These are phyloP conservation scores for Jacana jacana DNA, from an alignment of 2,113 vertebrate species.

Conservation along the genomic window DNA sequence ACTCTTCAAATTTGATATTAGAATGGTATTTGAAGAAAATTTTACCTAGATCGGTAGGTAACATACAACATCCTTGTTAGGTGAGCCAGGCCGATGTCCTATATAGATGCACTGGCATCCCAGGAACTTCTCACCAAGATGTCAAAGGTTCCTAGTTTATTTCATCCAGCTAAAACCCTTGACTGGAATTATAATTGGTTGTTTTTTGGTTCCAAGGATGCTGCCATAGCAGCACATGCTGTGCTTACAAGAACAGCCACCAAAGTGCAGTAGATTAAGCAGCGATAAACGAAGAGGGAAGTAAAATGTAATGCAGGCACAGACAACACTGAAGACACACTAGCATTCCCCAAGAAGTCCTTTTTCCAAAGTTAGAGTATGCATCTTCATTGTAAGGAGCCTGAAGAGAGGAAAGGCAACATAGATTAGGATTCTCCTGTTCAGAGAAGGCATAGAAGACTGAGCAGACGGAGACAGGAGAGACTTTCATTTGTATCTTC, in stretches of 20 bases:
- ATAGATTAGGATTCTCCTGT: not conserved
- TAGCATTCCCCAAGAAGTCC: not conserved
- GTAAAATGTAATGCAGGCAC: not conserved
- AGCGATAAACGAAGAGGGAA: not conserved
- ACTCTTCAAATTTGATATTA: not conserved
- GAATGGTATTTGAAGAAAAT: not conserved
- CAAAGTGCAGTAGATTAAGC: not conserved
- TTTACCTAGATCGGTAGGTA: not conserved
- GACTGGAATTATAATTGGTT: not conserved
- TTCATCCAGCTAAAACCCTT: not conserved
- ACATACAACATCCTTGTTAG: not conserved
- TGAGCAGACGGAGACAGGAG: not conserved
- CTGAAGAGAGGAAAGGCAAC: not conserved
- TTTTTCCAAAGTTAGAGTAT: not conserved
- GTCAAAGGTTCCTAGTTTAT: not conserved
- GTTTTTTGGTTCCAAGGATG: not conserved
- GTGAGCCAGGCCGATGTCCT: not conserved
- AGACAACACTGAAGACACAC: not conserved
- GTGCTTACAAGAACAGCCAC: not conserved
- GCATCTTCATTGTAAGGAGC: not conserved
- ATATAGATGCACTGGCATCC: not conserved
- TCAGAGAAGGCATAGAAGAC: not conserved
- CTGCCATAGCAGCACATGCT: not conserved
- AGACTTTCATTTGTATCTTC: not conserved
- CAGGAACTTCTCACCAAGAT: not conserved